A percentile compares a stretch with the other conserved stretches of the same genome.
These are phyloP conservation scores for Hesperophylax magnus DNA, from an alignment of 1,140 invertebrate genomes.

Conservation along the genomic window DNA sequence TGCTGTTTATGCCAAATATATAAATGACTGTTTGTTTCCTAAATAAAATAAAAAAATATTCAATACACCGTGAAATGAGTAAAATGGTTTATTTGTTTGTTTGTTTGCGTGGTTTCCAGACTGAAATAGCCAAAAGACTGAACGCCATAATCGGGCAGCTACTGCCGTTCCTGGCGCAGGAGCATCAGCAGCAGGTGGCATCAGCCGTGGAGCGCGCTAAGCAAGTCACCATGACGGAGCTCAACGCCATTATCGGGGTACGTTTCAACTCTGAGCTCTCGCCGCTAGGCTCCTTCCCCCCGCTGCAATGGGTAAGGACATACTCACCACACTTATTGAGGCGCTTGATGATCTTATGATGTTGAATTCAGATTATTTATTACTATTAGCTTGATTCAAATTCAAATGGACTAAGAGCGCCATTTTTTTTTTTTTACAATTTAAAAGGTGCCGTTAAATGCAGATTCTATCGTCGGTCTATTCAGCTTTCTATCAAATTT, in stretches of 20 bases:
- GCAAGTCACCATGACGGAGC: conserved; percentile 98
- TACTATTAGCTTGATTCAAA: not conserved
- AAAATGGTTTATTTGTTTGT: no score
- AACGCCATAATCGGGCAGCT: conserved; percentile 98
- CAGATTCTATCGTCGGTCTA: no score
- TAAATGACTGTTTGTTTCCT: no score
- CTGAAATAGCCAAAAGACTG: conserved; percentile 97
- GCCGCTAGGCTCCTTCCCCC: conserved; percentile 33
- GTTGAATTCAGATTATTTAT: conserved; percentile 25
- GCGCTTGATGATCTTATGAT: conserved; percentile 26
- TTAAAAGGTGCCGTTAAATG: no score
- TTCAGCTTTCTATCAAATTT: no score
- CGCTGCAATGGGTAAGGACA: conserved; percentile 34
- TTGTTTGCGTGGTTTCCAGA: conserved; percentile 77
- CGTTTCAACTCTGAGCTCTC: conserved; percentile 66
- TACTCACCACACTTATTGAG: not conserved
- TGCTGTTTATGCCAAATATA: no score
- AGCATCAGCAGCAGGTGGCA: conserved; percentile 98
- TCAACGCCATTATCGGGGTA: conserved; percentile 96
- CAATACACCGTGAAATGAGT: no score
- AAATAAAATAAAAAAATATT: no score
- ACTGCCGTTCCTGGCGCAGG: conserved; percentile 96
- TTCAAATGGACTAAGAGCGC: no score
- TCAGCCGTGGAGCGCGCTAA: conserved; percentile 98
- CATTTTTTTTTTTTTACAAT: no score